Evolutionary conservation across 1,140 invertebrate genomes (phyloP).

Genomic region (Apis cerana): DNA sequence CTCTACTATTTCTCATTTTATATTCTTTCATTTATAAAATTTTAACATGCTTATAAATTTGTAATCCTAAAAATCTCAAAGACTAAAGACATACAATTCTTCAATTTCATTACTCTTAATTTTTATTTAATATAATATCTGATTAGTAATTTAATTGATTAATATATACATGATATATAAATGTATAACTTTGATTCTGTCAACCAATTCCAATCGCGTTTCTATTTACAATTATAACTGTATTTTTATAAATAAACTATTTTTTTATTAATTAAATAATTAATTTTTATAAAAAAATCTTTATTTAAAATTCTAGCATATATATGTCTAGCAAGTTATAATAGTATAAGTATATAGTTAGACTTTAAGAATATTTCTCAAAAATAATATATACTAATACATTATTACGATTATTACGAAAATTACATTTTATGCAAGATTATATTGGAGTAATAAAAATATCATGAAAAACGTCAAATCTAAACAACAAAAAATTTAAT

Average conservation of each 20-base stretch:
- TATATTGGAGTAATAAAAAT: not conserved
- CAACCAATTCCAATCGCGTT: slow-evolving; percentile 57
- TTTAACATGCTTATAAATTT: slow-evolving; percentile 41
- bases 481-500: not conserved
- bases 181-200: slow-evolving; percentile 53
- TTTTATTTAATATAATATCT: not conserved
- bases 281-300: not conserved
- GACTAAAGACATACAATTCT: not conserved
- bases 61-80: slow-evolving; percentile 6
- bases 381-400: not conserved
- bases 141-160: not conserved
- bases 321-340: too few relatives aligned
- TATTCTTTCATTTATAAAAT: slow-evolving; percentile 36
- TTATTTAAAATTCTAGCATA: not conserved
- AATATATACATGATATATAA: not conserved
- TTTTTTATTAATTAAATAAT: not conserved
- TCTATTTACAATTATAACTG: slow-evolving; percentile 57
- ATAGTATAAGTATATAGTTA: not conserved
- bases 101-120: not conserved
- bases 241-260: not conserved
- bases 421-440: not conserved
- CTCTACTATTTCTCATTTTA: slow-evolving; percentile 61
- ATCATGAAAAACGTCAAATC: not conserved
- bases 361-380: not conserved
- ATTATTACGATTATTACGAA: not conserved